These are phyloP conservation scores for Tenthredo distinguenda DNA, from an alignment of 2,888 invertebrate genomes.

Conservation along the genomic window DNA sequence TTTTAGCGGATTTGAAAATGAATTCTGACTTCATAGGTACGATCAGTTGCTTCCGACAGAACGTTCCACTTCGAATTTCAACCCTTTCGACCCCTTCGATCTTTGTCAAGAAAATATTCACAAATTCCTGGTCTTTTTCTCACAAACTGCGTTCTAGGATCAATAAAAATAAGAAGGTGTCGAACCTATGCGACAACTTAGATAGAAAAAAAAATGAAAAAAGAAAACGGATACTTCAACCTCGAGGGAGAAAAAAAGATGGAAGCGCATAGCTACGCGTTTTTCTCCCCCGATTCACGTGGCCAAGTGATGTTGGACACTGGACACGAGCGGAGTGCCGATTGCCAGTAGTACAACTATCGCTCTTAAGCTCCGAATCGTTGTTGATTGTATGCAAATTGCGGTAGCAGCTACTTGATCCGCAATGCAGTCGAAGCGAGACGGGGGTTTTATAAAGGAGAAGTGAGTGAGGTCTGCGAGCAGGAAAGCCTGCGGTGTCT, in stretches of 20 bases:
- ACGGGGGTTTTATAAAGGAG: not conserved
- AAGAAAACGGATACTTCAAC: not conserved
- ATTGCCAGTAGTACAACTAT: conserved; percentile 19
- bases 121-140: not conserved
- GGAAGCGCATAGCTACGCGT: not conserved
- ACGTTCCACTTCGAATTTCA: not conserved
- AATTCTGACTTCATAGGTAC: not conserved
- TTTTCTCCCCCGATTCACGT: not conserved
- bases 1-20: not conserved
- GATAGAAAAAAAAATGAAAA: not conserved
- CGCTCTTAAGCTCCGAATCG: conserved; percentile 62
- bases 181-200: too few relatives aligned
- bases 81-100: not conserved
- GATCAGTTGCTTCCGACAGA: not conserved
- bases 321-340: conserved; percentile 48
- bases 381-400: conserved; percentile 77
- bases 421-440: conserved; percentile 57
- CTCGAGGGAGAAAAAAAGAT: not conserved
- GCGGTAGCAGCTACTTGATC: conserved; percentile 76
- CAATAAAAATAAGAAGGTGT: not conserved
- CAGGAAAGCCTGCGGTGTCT: conserved; percentile 71
- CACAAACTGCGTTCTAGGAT: not conserved
- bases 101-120: not conserved
- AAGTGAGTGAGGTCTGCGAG: conserved; percentile 11
- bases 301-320: conserved; percentile 2